Evolutionary conservation across 2,888 invertebrate genomes (phyloP), one percentile per base, ranked within the genome.

Genomic region (Philereme transversata): DNA sequence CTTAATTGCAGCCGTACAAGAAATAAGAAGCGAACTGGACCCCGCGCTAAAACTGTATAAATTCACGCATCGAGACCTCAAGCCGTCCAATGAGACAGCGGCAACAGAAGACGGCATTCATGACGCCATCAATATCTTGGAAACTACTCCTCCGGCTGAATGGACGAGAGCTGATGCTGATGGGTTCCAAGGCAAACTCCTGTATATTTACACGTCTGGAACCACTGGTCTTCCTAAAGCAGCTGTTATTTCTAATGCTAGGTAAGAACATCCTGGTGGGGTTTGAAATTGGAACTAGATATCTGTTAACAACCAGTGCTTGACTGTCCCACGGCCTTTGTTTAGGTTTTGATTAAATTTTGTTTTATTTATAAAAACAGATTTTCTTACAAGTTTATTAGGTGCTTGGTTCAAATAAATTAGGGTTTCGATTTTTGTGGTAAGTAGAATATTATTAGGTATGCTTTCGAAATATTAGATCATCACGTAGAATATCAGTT

Each of bases 201-300:
- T 99, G 57, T 99, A 99, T 82, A 99, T 99, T 78, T 99, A 98
- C 87, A 99, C 99, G 0, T 99, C 99, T 44, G 99, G 99, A 8
- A 99, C 99, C 0, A 99, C 99, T 1, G 99, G 99, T 6, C 87
- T 99, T 64, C 99, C 99, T 0, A 99, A 99, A 86, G 99, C 99
- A 43, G 99, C 99, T 22, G 97, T 99, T 52, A 98, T 99, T 73
- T 97, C 97, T 10, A 97, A 98, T 86, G 96, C 97, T 49, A 96
- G 99, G 97, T 98, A 81, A 76, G 64, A 22, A 1, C 22, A 22
- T 22, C 22, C 1, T 2, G 22, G 22, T 22, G 1, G 3, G 3
- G 1, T 22, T 22, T 22, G 22, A 22, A 22, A 3, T 22, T 22
- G 22, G 3, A 22, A 22, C 22, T 22, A 22, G 22, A 3, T 22